Evolutionary conservation across 1,140 invertebrate genomes (phyloP).

Genomic region (Rhagoletis zephyria): DNA sequence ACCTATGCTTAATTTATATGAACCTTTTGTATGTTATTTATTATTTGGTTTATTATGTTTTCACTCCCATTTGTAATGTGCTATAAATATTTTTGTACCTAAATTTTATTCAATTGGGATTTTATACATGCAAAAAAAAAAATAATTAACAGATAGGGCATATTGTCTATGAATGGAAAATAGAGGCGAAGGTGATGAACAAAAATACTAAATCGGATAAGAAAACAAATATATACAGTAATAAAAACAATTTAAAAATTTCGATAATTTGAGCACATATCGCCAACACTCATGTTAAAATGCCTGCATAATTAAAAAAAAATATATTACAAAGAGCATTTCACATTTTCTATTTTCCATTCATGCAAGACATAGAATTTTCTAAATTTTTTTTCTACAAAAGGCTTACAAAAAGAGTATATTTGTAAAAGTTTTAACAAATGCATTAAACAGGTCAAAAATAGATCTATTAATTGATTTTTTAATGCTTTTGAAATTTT

Average conservation of each 20-base stretch:
- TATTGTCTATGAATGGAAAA: constrained; percentile 7
- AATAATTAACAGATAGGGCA: not conserved
- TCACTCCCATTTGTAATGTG: not conserved
- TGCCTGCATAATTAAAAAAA: too few relatives aligned
- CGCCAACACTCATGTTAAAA: too few relatives aligned
- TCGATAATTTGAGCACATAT: too few relatives aligned
- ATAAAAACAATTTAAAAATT: too few relatives aligned
- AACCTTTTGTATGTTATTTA: not conserved
- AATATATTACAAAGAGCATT: too few relatives aligned
- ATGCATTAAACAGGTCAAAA: not conserved
- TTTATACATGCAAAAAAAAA: not conserved
- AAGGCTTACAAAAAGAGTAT: not conserved
- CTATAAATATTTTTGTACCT: not conserved
- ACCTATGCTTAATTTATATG: not conserved
- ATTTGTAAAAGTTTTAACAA: not conserved
- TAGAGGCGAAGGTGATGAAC: not conserved
- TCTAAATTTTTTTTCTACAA: not conserved
- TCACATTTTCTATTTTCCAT: not conserved
- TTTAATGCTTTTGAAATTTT: not conserved
- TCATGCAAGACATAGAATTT: not conserved
- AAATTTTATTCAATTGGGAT: constrained; percentile 7
- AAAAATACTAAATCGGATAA: too few relatives aligned
- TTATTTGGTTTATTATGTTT: constrained; percentile 10
- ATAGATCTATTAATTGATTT: not conserved
- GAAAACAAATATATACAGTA: too few relatives aligned